phyloP scores from a whole-genome alignment of 2,113 vertebrate genomes.

The Actenoides hombroni region DNA sequence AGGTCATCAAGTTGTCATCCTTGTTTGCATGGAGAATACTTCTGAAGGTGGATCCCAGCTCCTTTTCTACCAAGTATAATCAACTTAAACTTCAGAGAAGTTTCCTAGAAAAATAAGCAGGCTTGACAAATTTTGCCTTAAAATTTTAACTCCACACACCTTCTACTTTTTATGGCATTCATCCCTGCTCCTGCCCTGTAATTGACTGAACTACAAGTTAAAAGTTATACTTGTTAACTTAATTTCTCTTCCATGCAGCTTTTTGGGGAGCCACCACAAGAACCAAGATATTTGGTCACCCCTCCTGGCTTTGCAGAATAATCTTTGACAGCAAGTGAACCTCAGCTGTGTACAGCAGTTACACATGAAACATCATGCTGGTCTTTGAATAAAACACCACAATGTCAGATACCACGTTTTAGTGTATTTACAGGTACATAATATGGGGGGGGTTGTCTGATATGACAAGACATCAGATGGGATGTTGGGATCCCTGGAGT shows the following conservation, averaged over 20 bases:
- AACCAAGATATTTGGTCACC: neutral
- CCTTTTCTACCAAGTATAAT: neutral
- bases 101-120: neutral
- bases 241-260: neutral
- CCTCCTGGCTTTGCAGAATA: neutral
- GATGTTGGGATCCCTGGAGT: neutral
- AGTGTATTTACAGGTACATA: neutral
- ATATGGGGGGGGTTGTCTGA: neutral
- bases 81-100: neutral
- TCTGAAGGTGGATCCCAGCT: neutral
- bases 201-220: neutral
- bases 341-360: neutral
- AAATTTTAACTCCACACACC: neutral
- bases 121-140: neutral
- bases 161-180: neutral
- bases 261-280: neutral
- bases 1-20: neutral
- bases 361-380: neutral
- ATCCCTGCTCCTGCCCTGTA: neutral
- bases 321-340: neutral
- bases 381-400: neutral
- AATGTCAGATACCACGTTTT: fast-evolving
- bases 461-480: neutral
- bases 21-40: neutral
- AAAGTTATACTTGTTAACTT: neutral